A percentile compares a stretch with the other conserved stretches of the same genome.
Conservation (phyloP, 2,888 invertebrate genomes). For the Eristalis intricaria region DNA sequence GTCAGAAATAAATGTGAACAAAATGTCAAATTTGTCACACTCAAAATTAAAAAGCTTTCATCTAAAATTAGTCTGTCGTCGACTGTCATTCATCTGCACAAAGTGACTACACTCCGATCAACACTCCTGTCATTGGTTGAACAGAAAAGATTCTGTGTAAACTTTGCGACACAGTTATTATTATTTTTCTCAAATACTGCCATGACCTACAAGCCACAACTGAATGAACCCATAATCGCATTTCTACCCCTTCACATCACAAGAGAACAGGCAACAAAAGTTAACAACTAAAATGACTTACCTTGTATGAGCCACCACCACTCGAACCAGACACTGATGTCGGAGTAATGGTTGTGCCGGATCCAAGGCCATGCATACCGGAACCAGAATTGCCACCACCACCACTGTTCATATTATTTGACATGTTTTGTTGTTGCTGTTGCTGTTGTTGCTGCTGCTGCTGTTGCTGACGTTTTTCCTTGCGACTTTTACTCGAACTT, state of each 20-base stretch:
- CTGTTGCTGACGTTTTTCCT: slow-evolving; percentile 80
- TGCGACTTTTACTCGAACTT: slow-evolving; percentile 78
- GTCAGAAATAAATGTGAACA: too few species aligned
- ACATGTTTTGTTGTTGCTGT: slow-evolving; percentile 79
- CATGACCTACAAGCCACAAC: neutral
- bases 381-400: slow-evolving; percentile 78
- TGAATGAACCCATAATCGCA: neutral
- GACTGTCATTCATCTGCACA: too few species aligned
- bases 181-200: too few species aligned
- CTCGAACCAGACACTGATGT: slow-evolving; percentile 75
- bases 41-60: too few species aligned
- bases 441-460: slow-evolving; percentile 75
- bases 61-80: too few species aligned
- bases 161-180: too few species aligned
- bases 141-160: too few species aligned
- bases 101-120: too few species aligned
- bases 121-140: too few species aligned
- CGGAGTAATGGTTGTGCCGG: slow-evolving; percentile 78
- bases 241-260: neutral
- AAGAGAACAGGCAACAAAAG: neutral
- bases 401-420: slow-evolving; percentile 78
- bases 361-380: slow-evolving; percentile 78
- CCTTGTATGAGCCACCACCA: slow-evolving; percentile 78
- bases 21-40: too few species aligned
- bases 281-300: slow-evolving; percentile 57